These are phyloP conservation scores for Enoplosus armatus DNA, from an alignment of 2,797 vertebrate species.

Conservation along the genomic window DNA sequence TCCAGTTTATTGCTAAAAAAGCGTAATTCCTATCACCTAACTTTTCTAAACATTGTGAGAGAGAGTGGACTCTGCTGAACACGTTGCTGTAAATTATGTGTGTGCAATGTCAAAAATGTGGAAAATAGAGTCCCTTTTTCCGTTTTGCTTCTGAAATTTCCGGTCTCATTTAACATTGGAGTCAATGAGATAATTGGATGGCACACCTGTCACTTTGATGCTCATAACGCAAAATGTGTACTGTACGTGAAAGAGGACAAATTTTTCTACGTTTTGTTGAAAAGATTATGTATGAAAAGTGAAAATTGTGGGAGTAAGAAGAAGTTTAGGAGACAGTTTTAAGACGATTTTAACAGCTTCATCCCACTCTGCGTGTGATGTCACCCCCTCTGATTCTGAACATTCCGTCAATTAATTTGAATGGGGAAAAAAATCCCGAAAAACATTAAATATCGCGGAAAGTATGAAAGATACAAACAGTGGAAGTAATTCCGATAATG, in stretches of 20 bases:
- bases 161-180: not conserved
- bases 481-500: not conserved
- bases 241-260: not conserved
- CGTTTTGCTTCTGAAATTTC: not conserved
- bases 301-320: not conserved
- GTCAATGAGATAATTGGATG: not conserved
- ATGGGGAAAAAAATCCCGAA: not conserved
- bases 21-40: not conserved
- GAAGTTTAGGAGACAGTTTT: not conserved
- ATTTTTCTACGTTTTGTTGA: not conserved
- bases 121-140: not conserved
- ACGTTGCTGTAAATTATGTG: not conserved
- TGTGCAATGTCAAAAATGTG: not conserved
- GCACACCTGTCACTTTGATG: slow-evolving; percentile 2
- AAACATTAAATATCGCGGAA: not conserved
- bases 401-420: not conserved
- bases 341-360: not conserved
- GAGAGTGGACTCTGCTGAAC: not conserved
- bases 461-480: not conserved
- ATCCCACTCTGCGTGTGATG: not conserved
- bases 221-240: not conserved
- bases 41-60: not conserved
- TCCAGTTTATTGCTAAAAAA: not conserved
- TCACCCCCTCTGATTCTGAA: not conserved
- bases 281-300: not conserved